These are phyloP conservation scores for Anarhynchus alexandrinus DNA, from an alignment of 2,113 vertebrate genomes.

Conservation along the genomic window DNA sequence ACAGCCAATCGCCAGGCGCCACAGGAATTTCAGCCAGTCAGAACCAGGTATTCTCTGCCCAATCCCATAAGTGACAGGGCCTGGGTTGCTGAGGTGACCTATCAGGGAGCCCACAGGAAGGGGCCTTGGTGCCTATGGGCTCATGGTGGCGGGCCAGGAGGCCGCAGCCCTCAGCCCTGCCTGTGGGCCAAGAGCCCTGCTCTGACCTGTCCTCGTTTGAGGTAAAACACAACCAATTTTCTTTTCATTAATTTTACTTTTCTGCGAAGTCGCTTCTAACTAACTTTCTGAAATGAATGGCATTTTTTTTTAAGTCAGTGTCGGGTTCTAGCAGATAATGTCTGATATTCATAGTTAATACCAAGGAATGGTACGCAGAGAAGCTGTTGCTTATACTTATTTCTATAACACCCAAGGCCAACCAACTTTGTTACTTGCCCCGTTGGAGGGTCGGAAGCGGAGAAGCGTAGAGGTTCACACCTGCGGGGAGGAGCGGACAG, in stretches of 20 bases:
- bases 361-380: background rate
- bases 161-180: background rate
- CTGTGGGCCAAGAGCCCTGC: no score
- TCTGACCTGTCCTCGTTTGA: background rate
- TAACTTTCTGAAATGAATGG: background rate
- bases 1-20: rapidly evolving
- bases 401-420: background rate
- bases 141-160: background rate
- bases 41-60: background rate
- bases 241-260: background rate
- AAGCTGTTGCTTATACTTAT: background rate
- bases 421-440: background rate
- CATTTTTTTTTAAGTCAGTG: background rate
- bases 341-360: background rate
- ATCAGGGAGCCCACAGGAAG: background rate
- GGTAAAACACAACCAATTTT: background rate
- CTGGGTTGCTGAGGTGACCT: background rate
- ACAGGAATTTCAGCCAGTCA: background rate
- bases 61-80: rapidly evolving
- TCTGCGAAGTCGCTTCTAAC: background rate
- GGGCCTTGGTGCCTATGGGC: no score
- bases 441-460: background rate
- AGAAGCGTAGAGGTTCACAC: background rate
- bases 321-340: background rate
- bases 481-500: background rate